Evolutionary conservation across 2,797 vertebrate species (phyloP).

Genomic region (Jordanella pulchra): DNA sequence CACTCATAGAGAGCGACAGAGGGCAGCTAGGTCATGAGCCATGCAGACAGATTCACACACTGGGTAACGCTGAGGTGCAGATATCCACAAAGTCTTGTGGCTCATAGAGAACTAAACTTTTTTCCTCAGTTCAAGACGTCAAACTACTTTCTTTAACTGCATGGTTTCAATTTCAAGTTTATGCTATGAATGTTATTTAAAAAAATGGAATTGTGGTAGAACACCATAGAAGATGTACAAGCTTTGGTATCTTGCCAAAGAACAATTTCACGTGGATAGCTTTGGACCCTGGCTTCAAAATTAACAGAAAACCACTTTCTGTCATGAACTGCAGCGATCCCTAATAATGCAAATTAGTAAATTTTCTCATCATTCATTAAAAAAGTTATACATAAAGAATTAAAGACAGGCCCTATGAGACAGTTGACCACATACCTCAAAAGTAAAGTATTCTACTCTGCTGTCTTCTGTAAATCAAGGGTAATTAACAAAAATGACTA

Average conservation of each 20-base stretch:
- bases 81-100: conserved; percentile 4
- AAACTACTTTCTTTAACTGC: neutral
- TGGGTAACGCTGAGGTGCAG: conserved; percentile 3
- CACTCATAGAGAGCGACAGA: neutral
- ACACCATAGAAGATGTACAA: neutral
- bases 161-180: neutral
- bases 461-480: conserved; percentile 29
- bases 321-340: neutral
- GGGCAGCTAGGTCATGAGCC: conserved; percentile 9
- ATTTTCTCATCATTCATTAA: conserved; percentile 9
- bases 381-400: conserved; percentile 18
- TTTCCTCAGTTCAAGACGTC: neutral
- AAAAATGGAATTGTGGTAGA: neutral
- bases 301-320: no score
- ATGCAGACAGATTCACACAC: conserved; percentile 11
- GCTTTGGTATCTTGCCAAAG: neutral
- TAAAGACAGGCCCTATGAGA: conserved; percentile 23
- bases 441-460: conserved; percentile 18
- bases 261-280: neutral
- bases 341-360: neutral
- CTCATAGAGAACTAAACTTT: conserved; percentile 1
- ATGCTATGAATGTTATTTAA: neutral
- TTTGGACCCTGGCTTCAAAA: neutral
- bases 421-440: conserved; percentile 41
- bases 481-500: conserved; percentile 38